phyloP scores from a whole-genome alignment of 2,888 invertebrate genomes.

The Carpatolechia fugitivella region DNA sequence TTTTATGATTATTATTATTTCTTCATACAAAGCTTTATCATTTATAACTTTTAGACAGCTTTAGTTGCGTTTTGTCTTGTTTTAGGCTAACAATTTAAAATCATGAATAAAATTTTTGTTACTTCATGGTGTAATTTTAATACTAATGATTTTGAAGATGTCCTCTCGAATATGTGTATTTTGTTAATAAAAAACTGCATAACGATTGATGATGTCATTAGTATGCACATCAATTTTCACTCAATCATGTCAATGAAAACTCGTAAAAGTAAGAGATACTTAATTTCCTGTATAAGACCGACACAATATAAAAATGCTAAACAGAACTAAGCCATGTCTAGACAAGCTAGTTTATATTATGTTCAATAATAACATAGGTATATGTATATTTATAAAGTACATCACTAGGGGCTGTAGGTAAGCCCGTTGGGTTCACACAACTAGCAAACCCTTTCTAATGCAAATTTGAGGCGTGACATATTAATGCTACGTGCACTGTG shows the following conservation, averaged over 20 bases:
- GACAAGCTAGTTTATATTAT: no score
- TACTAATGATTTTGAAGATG: no score
- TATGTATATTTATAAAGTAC: no score
- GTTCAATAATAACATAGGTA: no score
- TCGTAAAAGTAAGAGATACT: not conserved
- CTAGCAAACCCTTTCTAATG: conserved; percentile 42
- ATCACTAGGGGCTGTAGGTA: no score
- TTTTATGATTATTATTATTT: conserved; percentile 8
- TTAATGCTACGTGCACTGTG: conserved; percentile 40
- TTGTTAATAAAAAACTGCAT: not conserved
- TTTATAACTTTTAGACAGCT: no score
- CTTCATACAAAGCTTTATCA: not conserved
- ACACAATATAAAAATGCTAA: conserved; percentile 4
- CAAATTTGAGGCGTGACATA: conserved; percentile 52
- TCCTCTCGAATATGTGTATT: no score
- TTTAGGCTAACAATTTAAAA: no score
- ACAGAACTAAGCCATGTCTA: conserved; percentile 17
- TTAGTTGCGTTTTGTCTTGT: no score
- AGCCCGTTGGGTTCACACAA: no score
- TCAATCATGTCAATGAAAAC: conserved; percentile 3
- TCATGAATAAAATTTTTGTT: no score
- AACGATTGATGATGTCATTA: not conserved
- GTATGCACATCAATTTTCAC: conserved; percentile 2
- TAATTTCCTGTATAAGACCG: not conserved
- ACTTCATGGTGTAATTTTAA: not conserved